Evolutionary conservation across 2,113 vertebrate genomes (phyloP).

Genomic region (Dicentrarchus labrax): DNA sequence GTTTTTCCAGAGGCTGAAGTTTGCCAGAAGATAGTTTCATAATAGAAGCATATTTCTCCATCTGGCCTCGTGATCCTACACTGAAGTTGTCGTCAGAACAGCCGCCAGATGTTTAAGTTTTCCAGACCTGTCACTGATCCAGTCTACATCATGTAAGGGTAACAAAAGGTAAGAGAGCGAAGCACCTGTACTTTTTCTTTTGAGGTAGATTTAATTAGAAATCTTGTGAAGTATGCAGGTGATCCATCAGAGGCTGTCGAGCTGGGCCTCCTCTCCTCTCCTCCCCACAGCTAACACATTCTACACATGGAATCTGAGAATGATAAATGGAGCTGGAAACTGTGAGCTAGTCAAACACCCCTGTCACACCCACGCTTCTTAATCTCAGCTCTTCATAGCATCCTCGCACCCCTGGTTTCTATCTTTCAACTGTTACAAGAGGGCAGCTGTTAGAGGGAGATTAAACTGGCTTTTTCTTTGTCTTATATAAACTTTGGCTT

Average conservation of each 20-base stretch:
- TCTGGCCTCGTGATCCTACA: background rate
- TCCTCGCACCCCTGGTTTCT: constrained; percentile 44
- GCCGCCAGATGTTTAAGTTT: constrained; percentile 3
- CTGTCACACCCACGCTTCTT: constrained; percentile 42
- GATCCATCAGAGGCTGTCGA: constrained; percentile 61
- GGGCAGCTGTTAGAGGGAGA: constrained; percentile 6
- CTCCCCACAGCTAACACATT: constrained; percentile 49
- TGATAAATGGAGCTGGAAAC: constrained; percentile 64
- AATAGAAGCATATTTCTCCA: constrained; percentile 20
- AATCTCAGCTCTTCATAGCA: constrained; percentile 49
- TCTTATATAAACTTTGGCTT: constrained; percentile 28
- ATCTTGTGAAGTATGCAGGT: constrained; percentile 53
- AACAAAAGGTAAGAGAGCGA: background rate
- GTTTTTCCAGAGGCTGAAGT: constrained; percentile 16
- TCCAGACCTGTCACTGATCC: constrained; percentile 25
- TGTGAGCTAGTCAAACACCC: constrained; percentile 44
- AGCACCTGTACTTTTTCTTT: constrained; percentile 24
- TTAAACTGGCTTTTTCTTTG: background rate
- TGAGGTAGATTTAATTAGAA: constrained; percentile 53
- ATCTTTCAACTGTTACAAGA: constrained; percentile 26
- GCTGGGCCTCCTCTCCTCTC: constrained; percentile 16
- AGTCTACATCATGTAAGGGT: background rate
- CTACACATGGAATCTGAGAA: constrained; percentile 59
- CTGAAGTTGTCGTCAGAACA: constrained; percentile 1
- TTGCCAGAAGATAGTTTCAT: constrained; percentile 39